phyloP scores from a whole-genome alignment of 2,888 invertebrate genomes.

The Alentia gelatinosa region DNA sequence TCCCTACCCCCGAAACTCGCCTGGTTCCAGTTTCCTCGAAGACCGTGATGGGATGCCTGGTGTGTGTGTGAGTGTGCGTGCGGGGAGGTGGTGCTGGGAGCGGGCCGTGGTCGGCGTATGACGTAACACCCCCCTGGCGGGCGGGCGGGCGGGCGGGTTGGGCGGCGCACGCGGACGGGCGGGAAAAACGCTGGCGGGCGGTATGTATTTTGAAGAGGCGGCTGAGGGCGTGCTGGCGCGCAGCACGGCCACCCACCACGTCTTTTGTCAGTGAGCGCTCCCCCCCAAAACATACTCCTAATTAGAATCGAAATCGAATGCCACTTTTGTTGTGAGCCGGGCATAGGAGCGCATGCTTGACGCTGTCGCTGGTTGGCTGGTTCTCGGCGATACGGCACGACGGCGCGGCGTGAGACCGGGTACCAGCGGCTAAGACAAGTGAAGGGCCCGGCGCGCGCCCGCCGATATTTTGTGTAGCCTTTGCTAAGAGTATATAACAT shows the following conservation, averaged over 20 bases:
- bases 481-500: constrained; percentile 47
- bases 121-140: neutral
- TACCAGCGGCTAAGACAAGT: neutral
- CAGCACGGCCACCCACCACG: neutral
- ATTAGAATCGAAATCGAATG: constrained; percentile 53
- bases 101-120: neutral
- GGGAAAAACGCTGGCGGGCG: neutral
- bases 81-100: too few relatives aligned
- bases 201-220: neutral
- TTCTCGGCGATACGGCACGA: neutral
- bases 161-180: neutral
- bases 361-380: constrained; percentile 34
- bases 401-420: neutral
- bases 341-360: neutral
- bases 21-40: neutral
- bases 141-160: neutral
- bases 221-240: neutral
- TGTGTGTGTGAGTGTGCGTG: too few relatives aligned
- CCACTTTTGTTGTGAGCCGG: constrained; percentile 39
- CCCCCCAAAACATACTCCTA: constrained; percentile 41
- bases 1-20: neutral
- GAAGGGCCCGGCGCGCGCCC: neutral
- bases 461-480: constrained; percentile 37
- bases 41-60: too few relatives aligned
- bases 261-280: constrained; percentile 40